Evolutionary conservation across 1,140 invertebrate genomes (phyloP).

Genomic region (Oryzaephilus surinamensis): DNA sequence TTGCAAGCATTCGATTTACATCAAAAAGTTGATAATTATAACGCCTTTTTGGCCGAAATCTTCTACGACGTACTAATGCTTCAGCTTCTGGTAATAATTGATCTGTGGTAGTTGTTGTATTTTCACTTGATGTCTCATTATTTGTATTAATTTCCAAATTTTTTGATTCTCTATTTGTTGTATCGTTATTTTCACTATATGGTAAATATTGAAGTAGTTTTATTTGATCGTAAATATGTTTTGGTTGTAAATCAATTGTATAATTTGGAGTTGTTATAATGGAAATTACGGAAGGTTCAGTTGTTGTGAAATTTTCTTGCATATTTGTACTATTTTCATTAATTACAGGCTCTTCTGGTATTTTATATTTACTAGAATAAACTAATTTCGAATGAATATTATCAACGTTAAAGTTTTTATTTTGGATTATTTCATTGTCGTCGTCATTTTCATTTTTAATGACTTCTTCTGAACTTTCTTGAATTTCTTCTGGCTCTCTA

Average conservation of each 20-base stretch:
- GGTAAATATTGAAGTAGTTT: slow-evolving; percentile 21
- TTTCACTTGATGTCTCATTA: slow-evolving; percentile 2
- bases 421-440: slow-evolving; percentile 1
- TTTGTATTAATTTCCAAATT: no score
- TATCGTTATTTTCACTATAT: slow-evolving; percentile 3
- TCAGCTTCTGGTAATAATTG: slow-evolving; percentile 7
- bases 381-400: no score
- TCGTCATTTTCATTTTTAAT: background rate
- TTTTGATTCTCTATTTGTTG: no score
- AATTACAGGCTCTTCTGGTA: background rate
- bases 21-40: slow-evolving; percentile 18
- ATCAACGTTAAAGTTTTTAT: background rate
- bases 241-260: slow-evolving; percentile 20
- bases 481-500: no score
- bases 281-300: slow-evolving; percentile 3
- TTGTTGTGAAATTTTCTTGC: no score
- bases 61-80: slow-evolving; percentile 2
- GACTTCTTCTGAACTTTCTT: background rate
- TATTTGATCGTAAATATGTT: slow-evolving; percentile 28
- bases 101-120: background rate
- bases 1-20: slow-evolving; percentile 15
- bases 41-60: background rate
- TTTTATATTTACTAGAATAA: no score
- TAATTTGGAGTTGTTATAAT: slow-evolving; percentile 25
- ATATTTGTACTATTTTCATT: slow-evolving; percentile 3